Evolutionary conservation across 2,113 vertebrate species (phyloP).

Genomic region (Monarcha castaneiventris): DNA sequence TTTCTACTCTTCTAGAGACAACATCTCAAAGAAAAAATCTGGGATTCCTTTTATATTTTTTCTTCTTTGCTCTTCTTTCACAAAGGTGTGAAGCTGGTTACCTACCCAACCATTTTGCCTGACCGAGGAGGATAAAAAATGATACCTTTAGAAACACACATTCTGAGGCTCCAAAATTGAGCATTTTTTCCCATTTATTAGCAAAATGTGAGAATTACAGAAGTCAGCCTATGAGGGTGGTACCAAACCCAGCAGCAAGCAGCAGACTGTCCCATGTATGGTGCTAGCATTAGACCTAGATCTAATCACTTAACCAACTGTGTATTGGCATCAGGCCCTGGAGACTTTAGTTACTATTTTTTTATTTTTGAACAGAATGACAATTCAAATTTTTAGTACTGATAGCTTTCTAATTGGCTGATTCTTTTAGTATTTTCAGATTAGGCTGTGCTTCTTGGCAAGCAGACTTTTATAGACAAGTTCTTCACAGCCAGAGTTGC

Average conservation of each 20-base stretch:
- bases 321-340: not conserved
- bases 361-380: not conserved
- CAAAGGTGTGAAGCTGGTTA: not conserved
- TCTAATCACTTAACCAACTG: not conserved
- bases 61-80: not conserved
- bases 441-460: not conserved
- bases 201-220: not conserved
- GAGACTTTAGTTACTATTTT: not conserved
- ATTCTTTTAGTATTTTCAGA: not conserved
- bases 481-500: not conserved
- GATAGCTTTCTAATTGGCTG: constrained; percentile 14
- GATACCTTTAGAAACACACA: not conserved
- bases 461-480: not conserved
- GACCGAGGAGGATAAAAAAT: not conserved
- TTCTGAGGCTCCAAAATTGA: not conserved
- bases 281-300: not conserved
- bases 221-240: not conserved
- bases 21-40: not conserved
- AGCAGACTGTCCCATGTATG: not conserved
- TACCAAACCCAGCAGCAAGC: not conserved
- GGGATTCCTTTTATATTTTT: not conserved
- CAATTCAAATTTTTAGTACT: constrained; percentile 2
- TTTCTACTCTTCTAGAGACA: not conserved
- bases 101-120: not conserved
- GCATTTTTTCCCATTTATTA: not conserved